phyloP scores from a whole-genome alignment of 2,888 invertebrate genomes.

The Athrips mouffetella region DNA sequence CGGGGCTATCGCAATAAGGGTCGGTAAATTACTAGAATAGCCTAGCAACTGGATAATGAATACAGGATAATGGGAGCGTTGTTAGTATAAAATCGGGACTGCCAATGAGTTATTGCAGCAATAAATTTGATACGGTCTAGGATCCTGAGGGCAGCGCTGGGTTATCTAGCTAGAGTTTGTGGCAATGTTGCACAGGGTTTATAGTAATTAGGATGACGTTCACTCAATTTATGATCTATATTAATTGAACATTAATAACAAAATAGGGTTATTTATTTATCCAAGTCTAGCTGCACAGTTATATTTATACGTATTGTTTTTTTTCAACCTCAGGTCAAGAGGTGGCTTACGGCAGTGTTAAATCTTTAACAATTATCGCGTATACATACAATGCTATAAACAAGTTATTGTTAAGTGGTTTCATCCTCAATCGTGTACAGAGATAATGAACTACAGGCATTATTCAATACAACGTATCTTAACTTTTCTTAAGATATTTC shows the following conservation, averaged over 20 bases:
- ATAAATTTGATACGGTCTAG: slow-evolving; percentile 30
- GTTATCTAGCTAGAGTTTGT: slow-evolving; percentile 39
- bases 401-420: too few species aligned
- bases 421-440: neutral
- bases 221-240: neutral
- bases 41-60: slow-evolving; percentile 30
- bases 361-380: too few species aligned
- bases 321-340: too few species aligned
- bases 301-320: too few species aligned
- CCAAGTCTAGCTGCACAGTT: too few species aligned
- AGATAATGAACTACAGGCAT: neutral
- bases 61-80: slow-evolving; percentile 21
- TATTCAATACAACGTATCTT: neutral
- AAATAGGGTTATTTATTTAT: neutral
- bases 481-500: too few species aligned
- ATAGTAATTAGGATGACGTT: slow-evolving; percentile 23
- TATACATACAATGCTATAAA: neutral
- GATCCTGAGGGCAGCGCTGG: slow-evolving; percentile 37
- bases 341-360: too few species aligned
- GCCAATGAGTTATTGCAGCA: slow-evolving; percentile 32
- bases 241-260: neutral
- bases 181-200: slow-evolving; percentile 9
- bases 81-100: slow-evolving; percentile 39
- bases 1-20: slow-evolving; percentile 5
- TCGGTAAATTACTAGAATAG: slow-evolving; percentile 15